Conservation (phyloP, 2,113 vertebrate species). For the Axis porcinus region DNA sequence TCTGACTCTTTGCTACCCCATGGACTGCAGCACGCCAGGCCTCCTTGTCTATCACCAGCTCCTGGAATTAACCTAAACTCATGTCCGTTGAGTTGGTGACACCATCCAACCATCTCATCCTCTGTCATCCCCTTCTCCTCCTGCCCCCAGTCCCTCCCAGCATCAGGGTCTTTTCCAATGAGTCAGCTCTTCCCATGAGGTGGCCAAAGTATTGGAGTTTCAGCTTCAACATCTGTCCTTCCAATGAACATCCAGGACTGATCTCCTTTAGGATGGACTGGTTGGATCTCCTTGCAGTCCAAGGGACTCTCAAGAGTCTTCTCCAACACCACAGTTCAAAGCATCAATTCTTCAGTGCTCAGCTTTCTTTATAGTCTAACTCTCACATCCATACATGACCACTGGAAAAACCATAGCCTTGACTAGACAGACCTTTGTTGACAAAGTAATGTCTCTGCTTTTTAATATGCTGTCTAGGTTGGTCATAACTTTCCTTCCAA, state of each 20-base stretch:
- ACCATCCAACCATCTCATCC: neutral
- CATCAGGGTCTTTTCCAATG: neutral
- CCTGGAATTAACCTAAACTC: neutral
- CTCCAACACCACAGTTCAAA: neutral
- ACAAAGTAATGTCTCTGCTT: neutral
- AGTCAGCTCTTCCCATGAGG: neutral
- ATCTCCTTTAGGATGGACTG: neutral
- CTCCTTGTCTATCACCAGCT: neutral
- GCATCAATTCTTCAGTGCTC: fast-evolving
- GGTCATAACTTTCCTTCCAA: neutral
- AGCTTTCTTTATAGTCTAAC: neutral
- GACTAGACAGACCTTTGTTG: neutral
- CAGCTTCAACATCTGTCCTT: neutral
- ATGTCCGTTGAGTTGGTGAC: neutral
- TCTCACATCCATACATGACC: neutral
- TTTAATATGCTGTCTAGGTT: neutral
- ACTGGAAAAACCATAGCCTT: neutral
- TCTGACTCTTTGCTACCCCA: neutral
- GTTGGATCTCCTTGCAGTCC: neutral
- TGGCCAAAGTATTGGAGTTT: neutral
- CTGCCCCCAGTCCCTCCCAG: neutral
- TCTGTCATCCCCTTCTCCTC: neutral
- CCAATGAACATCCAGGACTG: neutral
- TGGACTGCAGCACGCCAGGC: neutral
- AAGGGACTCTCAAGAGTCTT: neutral